Evolutionary conservation across 2,888 invertebrate species (phyloP), one percentile per base, ranked within the genome.

Genomic region (Colletes collaris): DNA sequence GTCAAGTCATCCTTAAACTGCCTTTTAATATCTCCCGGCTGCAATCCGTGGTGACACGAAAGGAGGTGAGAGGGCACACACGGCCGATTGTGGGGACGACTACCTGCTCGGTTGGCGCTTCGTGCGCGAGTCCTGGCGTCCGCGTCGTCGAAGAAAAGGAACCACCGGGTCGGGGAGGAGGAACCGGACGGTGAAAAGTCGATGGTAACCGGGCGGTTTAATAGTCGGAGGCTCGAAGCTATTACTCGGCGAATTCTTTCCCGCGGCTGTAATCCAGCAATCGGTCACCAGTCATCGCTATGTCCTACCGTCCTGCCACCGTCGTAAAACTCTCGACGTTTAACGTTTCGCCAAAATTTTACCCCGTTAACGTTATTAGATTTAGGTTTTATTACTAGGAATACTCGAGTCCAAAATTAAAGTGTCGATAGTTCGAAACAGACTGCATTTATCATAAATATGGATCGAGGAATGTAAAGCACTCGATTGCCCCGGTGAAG

Each of bases 231-330:
- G 88, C 88, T 87, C 83, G 83, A 87, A 89, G 86, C 88, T 92
- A 92, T 92, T 92, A 92, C 92, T 91, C 91, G 90, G 91, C 92
- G 85, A 91, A 92, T 92, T 92, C 92, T 89, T 91, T 81, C 53
- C 68, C n/a, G 85, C 85, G 85, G 50, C 65, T 50, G 64, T 52
- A 49, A 46, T n/a, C 69, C 59, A 46, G 52, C 69, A 72, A 82
- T 87, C 87, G 76, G 85, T 86, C 82, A 81, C 69, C 82, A 82
- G 87, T 83, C 87, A 87, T 84, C 79, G 81, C 79, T 78, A 86
- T 88, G 87, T 86, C 84, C 87, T 87, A 83, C 86, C 79, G 83
- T 87, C 84, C 87, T 76, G 82, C 88, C 84, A 87, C 85, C 52
- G 85, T 64, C 59, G 68, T 11, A 27, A n/a, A 46, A 10, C 10